Evolutionary conservation across 1,140 invertebrate species (phyloP).

Genomic region (Prorops nasuta): DNA sequence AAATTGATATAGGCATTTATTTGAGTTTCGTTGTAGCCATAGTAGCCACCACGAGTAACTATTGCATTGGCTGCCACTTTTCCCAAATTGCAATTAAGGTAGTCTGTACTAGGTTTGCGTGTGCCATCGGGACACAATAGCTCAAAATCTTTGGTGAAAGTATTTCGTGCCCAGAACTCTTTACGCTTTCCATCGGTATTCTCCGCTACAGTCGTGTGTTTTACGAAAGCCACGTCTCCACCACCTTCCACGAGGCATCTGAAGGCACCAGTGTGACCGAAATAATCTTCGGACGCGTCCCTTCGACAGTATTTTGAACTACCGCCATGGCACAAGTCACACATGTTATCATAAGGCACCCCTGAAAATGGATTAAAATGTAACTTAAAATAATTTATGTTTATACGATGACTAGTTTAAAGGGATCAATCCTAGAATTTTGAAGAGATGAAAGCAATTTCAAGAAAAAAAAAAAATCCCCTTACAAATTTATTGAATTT

Average conservation of each 20-base stretch:
- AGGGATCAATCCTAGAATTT: too few relatives aligned
- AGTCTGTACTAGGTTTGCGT: slow-evolving; percentile 75
- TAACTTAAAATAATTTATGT: too few relatives aligned
- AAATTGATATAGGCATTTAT: slow-evolving; percentile 83
- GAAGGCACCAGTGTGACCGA: slow-evolving; percentile 81
- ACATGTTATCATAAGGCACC: slow-evolving; percentile 85
- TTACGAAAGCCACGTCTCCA: slow-evolving; percentile 92
- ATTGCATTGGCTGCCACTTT: slow-evolving; percentile 89
- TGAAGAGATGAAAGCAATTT: neutral
- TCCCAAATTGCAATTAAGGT: slow-evolving; percentile 83
- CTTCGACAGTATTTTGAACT: slow-evolving; percentile 79
- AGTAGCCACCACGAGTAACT: slow-evolving; percentile 74
- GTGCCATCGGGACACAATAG: slow-evolving; percentile 91
- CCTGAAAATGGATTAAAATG: slow-evolving; percentile 39
- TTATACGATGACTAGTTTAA: too few relatives aligned
- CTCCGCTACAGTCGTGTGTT: slow-evolving; percentile 87
- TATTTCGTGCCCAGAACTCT: slow-evolving; percentile 91
- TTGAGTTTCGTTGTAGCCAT: slow-evolving; percentile 74
- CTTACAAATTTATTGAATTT: too few relatives aligned
- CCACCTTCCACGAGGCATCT: slow-evolving; percentile 92
- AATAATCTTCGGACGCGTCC: slow-evolving; percentile 86
- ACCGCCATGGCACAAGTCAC: slow-evolving; percentile 88
- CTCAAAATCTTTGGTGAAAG: slow-evolving; percentile 89
- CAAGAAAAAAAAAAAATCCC: neutral
- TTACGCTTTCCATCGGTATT: slow-evolving; percentile 86